These are phyloP conservation scores for Poeciliopsis turrubarensis DNA, from an alignment of 2,113 vertebrate species.

Conservation along the genomic window DNA sequence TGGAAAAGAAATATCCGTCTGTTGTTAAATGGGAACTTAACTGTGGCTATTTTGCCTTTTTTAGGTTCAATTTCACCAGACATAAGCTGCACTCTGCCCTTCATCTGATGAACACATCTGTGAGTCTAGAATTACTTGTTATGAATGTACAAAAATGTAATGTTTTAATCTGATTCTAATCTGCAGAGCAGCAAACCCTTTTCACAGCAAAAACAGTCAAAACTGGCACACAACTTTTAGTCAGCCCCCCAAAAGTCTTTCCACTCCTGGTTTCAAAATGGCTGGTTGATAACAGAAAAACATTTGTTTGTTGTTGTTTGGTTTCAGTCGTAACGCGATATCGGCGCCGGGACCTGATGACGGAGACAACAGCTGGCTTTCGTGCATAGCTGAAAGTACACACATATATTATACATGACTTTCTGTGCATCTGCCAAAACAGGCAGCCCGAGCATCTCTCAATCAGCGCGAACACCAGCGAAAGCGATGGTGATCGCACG, in stretches of 20 bases:
- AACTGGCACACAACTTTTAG: too few relatives aligned
- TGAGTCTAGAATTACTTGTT: too few relatives aligned
- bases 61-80: background rate
- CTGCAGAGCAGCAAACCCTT: too few relatives aligned
- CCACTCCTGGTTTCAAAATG: conserved; percentile 71
- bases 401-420: conserved; percentile 82
- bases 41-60: background rate
- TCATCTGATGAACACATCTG: too few relatives aligned
- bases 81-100: background rate
- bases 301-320: conserved; percentile 73
- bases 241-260: conserved; percentile 34
- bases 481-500: conserved; percentile 36
- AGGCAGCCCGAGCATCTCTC: conserved; percentile 60
- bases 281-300: conserved; percentile 69
- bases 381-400: conserved; percentile 78
- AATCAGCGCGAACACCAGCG: conserved; percentile 65
- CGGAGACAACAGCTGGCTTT: conserved; percentile 81
- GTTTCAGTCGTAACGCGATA: conserved; percentile 73
- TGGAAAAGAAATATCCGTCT: too few relatives aligned
- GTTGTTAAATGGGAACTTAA: background rate
- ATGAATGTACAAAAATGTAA: too few relatives aligned
- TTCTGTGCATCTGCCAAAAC: conserved; percentile 79
- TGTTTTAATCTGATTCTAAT: background rate
- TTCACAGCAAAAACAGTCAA: too few relatives aligned
- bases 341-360: conserved; percentile 59